Percentiles rank a stretch among this genome's conserved stretches.
These are phyloP conservation scores for Diuraphis noxia DNA, from an alignment of 1,140 invertebrate genomes.

Conservation along the genomic window DNA sequence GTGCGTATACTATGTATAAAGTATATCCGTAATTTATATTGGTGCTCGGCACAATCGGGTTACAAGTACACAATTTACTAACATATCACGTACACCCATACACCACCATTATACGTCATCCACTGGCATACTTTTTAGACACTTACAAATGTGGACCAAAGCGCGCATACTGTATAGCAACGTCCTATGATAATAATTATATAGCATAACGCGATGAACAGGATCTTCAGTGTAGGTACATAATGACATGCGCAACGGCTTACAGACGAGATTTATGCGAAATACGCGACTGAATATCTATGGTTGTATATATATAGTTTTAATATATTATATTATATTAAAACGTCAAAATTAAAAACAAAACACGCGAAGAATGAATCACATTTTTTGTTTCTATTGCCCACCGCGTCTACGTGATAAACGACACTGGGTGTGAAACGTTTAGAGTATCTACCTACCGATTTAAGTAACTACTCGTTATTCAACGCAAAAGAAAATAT, in stretches of 20 bases:
- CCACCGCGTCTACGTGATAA: neutral
- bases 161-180: neutral
- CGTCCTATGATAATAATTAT: neutral
- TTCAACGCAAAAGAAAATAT: neutral
- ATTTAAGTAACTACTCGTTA: neutral
- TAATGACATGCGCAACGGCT: neutral
- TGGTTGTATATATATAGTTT: neutral
- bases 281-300: neutral
- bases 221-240: neutral
- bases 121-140: slow-evolving; percentile 46
- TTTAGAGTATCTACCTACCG: neutral
- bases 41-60: slow-evolving; percentile 25
- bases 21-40: slow-evolving; percentile 40
- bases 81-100: slow-evolving; percentile 44
- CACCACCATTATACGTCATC: slow-evolving; percentile 31
- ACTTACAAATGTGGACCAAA: slow-evolving; percentile 2
- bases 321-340: neutral
- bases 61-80: slow-evolving; percentile 48
- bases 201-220: neutral
- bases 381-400: neutral
- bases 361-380: neutral
- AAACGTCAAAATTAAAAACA: neutral
- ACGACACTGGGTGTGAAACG: neutral
- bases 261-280: neutral
- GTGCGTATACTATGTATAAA: too few relatives aligned